Evolutionary conservation across 2,113 vertebrate genomes (phyloP).

Genomic region (Hyperopisus bebe): DNA sequence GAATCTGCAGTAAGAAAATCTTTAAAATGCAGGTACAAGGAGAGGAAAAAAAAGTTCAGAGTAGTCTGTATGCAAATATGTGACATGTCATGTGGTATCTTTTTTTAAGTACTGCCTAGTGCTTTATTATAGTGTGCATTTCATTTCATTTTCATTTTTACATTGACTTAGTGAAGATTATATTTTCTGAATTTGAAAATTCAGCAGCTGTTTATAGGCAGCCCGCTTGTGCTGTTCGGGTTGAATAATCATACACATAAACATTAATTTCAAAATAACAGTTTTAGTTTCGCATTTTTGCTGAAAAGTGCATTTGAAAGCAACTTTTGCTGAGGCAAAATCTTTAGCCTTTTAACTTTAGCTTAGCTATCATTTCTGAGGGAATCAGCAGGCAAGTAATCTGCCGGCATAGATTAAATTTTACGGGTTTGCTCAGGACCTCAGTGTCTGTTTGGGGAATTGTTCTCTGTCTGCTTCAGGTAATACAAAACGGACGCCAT

Average conservation of each 20-base stretch:
- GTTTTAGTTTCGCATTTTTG: constrained; percentile 12
- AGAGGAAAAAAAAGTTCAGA: neutral
- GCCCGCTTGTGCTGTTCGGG: constrained; percentile 19
- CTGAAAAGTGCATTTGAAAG: constrained; percentile 17
- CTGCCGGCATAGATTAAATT: constrained; percentile 43
- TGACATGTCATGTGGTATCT: neutral
- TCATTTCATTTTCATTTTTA: neutral
- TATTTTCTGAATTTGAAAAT: neutral
- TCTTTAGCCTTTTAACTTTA: constrained; percentile 20
- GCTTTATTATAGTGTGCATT: neutral
- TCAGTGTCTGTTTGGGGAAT: constrained; percentile 28
- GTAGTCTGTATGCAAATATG: neutral
- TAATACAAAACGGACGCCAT: constrained; percentile 33
- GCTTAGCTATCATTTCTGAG: constrained; percentile 33
- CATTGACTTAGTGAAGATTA: neutral
- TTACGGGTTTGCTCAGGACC: constrained; percentile 27
- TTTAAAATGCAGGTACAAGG: neutral
- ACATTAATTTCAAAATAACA: constrained; percentile 23
- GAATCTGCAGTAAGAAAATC: neutral
- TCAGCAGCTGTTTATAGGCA: neutral
- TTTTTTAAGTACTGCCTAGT: neutral
- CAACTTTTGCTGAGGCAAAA: constrained; percentile 24
- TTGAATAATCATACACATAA: constrained; percentile 38
- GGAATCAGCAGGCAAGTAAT: constrained; percentile 28
- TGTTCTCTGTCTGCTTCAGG: constrained; percentile 34